Conservation (phyloP, 2,113 vertebrate genomes). For the Salvelinus sp. region DNA sequence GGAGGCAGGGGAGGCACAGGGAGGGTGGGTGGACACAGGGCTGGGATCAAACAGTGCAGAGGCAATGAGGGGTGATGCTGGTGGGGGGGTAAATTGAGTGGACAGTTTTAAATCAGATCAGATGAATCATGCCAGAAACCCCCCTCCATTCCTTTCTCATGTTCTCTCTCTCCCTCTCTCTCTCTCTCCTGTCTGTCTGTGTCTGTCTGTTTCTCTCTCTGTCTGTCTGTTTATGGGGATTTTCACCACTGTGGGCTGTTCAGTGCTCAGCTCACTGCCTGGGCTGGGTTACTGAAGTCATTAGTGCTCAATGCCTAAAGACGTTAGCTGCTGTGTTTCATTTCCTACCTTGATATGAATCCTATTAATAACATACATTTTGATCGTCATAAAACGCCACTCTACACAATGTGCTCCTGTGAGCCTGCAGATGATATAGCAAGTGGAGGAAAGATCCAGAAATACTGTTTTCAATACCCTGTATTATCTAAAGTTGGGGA, state of each 20-base stretch:
- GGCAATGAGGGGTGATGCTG: conserved; percentile 31
- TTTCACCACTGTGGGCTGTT: conserved; percentile 13
- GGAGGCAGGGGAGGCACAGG: conserved; percentile 31
- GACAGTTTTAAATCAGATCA: conserved; percentile 38
- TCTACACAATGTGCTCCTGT: neutral
- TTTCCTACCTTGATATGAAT: conserved; percentile 36
- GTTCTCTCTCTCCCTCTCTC: neutral
- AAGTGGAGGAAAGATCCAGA: neutral
- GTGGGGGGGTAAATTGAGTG: conserved; percentile 37
- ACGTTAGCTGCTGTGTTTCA: conserved; percentile 38
- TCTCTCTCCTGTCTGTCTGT: neutral
- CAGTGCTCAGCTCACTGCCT: neutral
- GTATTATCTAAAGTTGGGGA: conserved; percentile 41
- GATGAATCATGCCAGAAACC: conserved; percentile 39
- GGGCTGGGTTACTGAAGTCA: conserved; percentile 23
- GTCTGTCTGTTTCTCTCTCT: neutral
- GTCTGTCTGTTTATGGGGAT: conserved; percentile 23
- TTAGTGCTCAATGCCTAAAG: conserved; percentile 24
- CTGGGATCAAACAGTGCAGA: conserved; percentile 58
- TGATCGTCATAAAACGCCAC: conserved; percentile 5
- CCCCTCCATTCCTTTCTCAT: conserved; percentile 10
- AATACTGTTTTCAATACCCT: neutral
- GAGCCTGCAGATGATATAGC: neutral
- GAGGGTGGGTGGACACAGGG: conserved; percentile 51
- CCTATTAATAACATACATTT: conserved; percentile 28